Base-by-base conservation (phyloP, 1,140 invertebrate species). In the Venturia canescens region DNA sequence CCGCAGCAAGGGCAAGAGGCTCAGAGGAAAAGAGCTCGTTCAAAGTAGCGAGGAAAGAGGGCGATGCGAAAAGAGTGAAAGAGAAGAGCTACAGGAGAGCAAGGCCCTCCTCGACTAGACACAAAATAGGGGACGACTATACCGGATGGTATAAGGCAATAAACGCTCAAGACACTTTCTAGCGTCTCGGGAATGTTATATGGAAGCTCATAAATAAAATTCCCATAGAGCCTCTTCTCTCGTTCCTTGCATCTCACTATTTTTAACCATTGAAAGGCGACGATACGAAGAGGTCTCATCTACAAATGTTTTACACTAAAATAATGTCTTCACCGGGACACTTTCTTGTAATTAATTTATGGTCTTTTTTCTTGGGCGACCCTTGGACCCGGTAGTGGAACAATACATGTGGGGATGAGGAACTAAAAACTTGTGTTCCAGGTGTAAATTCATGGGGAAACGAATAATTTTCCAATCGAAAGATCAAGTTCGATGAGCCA, bases 131-230 rank as follows among this genome's bases (percentile, higher is more conserved):
- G 53, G 53, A 31, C 31, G 44, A 66, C 48, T 29, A 70, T 27
- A 31, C 67, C 26, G 69, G 60, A 76, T 48, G 78, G 29, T 60
- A 80, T 26, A 78, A 81, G 84, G 86, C 84, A 87, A 86, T 88
- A 86, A 87, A 85, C 80, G 86, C 74, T 57, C 60, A 57, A 69
- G 78, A 78, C 77, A 76, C 84, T 84, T 82, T 85, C 80, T 79
- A 84, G 78, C 80, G 83, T 81, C 70, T 66, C 60, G 70, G 75
- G 82, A 85, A 84, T 85, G 83, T 85, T 86, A 82, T 86, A 85
- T 85, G 84, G 84, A 87, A 82, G 84, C 84, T 87, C 85, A 80
- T 87, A 87, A 88, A 88, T 88, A 88, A 88, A 88, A 86, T 87
- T 86, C 86, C 80, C 83, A 83, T 85, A 87, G 79, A 50, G 69